A percentile compares a stretch with the other conserved stretches of the same genome.
phyloP scores from a whole-genome alignment of 2,797 vertebrate species.

The Carcharodon carcharias region DNA sequence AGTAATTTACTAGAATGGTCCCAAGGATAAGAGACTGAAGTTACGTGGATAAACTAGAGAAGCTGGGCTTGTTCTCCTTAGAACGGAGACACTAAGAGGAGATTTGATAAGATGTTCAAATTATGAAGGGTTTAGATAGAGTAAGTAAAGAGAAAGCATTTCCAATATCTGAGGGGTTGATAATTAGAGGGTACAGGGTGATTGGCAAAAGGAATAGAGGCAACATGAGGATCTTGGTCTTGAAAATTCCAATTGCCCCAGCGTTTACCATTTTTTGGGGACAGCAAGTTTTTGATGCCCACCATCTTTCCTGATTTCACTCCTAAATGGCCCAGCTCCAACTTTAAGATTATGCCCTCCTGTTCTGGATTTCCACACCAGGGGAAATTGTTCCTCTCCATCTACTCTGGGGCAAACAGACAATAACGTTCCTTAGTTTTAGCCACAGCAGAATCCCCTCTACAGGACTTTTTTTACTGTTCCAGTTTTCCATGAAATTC shows the following conservation, averaged over 20 bases:
- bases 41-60: not conserved
- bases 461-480: not conserved
- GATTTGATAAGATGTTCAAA: not conserved
- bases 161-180: not conserved
- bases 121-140: not conserved
- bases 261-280: not conserved
- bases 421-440: not conserved
- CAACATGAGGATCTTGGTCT: not conserved
- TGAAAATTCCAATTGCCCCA: not conserved
- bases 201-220: not conserved
- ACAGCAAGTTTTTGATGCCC: not conserved
- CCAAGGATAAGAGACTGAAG: not conserved
- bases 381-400: too few relatives aligned
- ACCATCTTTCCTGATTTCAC: not conserved
- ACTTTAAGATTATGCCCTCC: not conserved
- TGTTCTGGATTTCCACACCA: not conserved
- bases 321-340: not conserved
- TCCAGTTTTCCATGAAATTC: not conserved
- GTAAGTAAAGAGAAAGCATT: not conserved
- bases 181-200: not conserved
- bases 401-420: too few relatives aligned
- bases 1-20: not conserved
- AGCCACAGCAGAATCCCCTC: not conserved
- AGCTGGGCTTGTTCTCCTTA: not conserved
- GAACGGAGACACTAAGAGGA: not conserved